Base-by-base conservation (phyloP, 1,140 invertebrate genomes). In the Uloborus diversus region DNA sequence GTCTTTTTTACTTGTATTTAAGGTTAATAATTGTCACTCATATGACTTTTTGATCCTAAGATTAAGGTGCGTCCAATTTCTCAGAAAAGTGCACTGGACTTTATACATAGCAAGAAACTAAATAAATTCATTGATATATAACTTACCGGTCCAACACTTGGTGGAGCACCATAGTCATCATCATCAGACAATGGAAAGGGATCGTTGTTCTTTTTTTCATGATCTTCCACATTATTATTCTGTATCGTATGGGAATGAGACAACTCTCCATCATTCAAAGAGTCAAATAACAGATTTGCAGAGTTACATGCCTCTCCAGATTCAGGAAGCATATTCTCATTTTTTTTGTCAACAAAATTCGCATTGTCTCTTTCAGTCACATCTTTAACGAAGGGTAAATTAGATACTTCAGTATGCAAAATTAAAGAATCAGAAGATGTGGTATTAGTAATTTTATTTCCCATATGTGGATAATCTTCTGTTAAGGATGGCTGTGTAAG, bases 81-180 rank as follows among this genome's bases (percentile, higher is more conserved):
- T n/a, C n/a, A n/a, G n/a, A n/a, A n/a, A n/a, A n/a, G n/a, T n/a
- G n/a, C n/a, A n/a, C n/a, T n/a, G n/a, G n/a, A n/a, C n/a, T n/a
- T n/a, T n/a, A n/a, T n/a, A n/a, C n/a, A n/a, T n/a, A n/a, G n/a
- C n/a, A n/a, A n/a, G n/a, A n/a, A n/a, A n/a, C n/a, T n/a, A n/a
- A n/a, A n/a, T n/a, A n/a, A n/a, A n/a, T n/a, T n/a, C n/a, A n/a
- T n/a, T n/a, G n/a, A n/a, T n/a, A n/a, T n/a, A n/a, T n/a, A 61
- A 89, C 90, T 88, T 89, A 93, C 92, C 76, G 92, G 91, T 85
- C 92, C 93, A 81, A 92, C 92, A 69, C 93, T 94, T 62, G 90
- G 90, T 7, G 94, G 93, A 82, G 94, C 91, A 85, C 94, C 94
- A 84, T 95, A 95, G 86, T 95, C 94, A 81, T 94, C 93, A 42